A percentile compares a stretch with the other conserved stretches of the same genome.
Evolutionary conservation across 2,888 invertebrate genomes (phyloP).

Genomic region (Phortica magna): DNA sequence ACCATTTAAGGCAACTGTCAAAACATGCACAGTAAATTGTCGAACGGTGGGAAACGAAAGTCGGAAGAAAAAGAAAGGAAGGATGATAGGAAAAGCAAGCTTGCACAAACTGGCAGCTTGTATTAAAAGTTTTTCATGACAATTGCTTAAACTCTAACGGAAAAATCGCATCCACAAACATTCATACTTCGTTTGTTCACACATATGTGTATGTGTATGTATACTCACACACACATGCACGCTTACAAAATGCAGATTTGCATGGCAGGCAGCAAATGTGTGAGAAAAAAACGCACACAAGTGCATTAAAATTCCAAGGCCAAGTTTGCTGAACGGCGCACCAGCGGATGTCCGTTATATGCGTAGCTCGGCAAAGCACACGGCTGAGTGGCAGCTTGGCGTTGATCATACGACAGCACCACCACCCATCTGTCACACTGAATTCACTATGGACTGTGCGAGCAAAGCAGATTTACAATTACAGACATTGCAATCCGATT

Average conservation of each 20-base stretch:
- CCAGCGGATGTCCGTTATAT: neutral
- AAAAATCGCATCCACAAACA: no score
- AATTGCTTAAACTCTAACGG: no score
- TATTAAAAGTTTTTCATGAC: no score
- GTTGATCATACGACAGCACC: neutral
- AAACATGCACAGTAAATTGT: no score
- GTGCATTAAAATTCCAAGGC: no score
- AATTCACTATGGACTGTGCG: neutral
- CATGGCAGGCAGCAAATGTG: neutral
- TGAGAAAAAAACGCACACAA: no score
- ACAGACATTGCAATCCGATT: neutral
- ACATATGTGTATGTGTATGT: no score
- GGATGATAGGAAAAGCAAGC: neutral
- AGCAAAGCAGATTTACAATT: neutral
- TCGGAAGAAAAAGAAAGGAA: neutral
- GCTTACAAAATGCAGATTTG: neutral
- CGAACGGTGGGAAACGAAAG: no score
- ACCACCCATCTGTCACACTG: neutral
- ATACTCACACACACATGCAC: neutral
- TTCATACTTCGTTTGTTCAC: no score
- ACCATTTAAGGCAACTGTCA: neutral
- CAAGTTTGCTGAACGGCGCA: neutral
- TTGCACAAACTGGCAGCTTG: neutral
- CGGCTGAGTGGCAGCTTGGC: no score
- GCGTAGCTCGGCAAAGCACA: neutral